Percentiles rank a stretch among this genome's conserved stretches.
Conservation (phyloP, 1,140 invertebrate genomes). For the Atta colombica region DNA sequence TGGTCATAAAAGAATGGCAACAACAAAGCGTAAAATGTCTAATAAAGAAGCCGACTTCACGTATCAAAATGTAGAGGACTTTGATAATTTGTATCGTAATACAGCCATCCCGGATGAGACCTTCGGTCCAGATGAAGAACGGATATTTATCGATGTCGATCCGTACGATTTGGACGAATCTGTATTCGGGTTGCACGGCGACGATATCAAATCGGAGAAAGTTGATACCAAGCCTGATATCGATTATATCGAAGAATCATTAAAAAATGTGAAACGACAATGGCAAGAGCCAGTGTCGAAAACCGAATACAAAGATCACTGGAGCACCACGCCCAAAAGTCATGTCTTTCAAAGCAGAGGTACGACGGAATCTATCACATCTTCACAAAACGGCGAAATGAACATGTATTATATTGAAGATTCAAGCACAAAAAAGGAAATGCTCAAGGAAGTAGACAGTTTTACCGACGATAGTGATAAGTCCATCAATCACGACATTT, state of each 20-base stretch:
- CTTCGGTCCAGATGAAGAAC: slow-evolving; percentile 84
- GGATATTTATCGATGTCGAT: slow-evolving; percentile 85
- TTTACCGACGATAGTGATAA: slow-evolving; percentile 32
- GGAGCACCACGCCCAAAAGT: slow-evolving; percentile 56
- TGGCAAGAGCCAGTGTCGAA: slow-evolving; percentile 43
- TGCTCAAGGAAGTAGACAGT: not conserved
- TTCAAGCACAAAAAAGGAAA: slow-evolving; percentile 47
- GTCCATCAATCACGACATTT: slow-evolving; percentile 26
- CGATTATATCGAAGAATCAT: slow-evolving; percentile 76
- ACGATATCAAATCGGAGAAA: slow-evolving; percentile 33
- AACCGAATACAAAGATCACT: not conserved
- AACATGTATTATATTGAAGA: slow-evolving; percentile 61
- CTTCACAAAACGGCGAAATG: slow-evolving; percentile 62
- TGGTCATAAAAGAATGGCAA: slow-evolving; percentile 23
- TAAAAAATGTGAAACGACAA: slow-evolving; percentile 76
- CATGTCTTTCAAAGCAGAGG: slow-evolving; percentile 68
- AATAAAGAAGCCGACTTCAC: slow-evolving; percentile 67
- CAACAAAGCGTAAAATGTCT: slow-evolving; percentile 67
- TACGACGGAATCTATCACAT: slow-evolving; percentile 65
- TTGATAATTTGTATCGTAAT: slow-evolving; percentile 78
- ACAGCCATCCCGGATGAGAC: slow-evolving; percentile 83
- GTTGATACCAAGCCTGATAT: slow-evolving; percentile 10
- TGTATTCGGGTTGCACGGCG: slow-evolving; percentile 71
- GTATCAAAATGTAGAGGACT: slow-evolving; percentile 77
- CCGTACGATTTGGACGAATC: slow-evolving; percentile 79